Base-by-base conservation (phyloP, 2,888 invertebrate genomes). In the Lamellibrachia columna region DNA sequence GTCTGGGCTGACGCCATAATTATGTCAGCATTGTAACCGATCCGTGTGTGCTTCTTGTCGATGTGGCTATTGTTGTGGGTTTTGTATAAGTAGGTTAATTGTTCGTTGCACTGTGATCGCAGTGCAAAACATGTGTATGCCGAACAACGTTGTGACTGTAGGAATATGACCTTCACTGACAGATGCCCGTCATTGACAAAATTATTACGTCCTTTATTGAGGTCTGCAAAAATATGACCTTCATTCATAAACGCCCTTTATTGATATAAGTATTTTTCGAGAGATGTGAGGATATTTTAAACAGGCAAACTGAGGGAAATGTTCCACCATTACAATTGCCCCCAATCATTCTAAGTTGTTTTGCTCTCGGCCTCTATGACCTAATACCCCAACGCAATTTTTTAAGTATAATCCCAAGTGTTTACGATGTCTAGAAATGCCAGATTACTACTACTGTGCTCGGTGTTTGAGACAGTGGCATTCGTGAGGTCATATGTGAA, bases 1-100 rank as follows among this genome's bases (percentile, higher is more conserved):
- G 75, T 75, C 75, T 75, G 75, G 3, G 75, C 75, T 75, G 75
- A 75, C 75, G 75, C 75, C 75, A 75, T 75, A 75, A 75, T 75
- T 75, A n/a, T 75, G 75, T 15, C 75, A 75, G 22, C 22, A 3
- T 75, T 75, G 75, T 75, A 75, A 75, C 75, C n/a, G 75, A 75
- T 75, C 75, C 75, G 75, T 75, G 15, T 75, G 75, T 75, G n/a
- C 75, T 75, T 40, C 40, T 40, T 40, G 40, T 40, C 75, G 22
- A 75, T 22, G 75, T 75, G 22, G 22, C 75, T 22, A 75, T 3
- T 11, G 15, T 75, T 75, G 75, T 75, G 75, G 75, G 15, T n/a
- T 75, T 75, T 6, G n/a, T 75, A 4, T 75, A 75, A 75, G 75
- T 75, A 75, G 75, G 75, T 75, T 75, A 75, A 75, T 75, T 15